Conservation (phyloP, 2,888 invertebrate species). For the Noctua fimbriata region DNA sequence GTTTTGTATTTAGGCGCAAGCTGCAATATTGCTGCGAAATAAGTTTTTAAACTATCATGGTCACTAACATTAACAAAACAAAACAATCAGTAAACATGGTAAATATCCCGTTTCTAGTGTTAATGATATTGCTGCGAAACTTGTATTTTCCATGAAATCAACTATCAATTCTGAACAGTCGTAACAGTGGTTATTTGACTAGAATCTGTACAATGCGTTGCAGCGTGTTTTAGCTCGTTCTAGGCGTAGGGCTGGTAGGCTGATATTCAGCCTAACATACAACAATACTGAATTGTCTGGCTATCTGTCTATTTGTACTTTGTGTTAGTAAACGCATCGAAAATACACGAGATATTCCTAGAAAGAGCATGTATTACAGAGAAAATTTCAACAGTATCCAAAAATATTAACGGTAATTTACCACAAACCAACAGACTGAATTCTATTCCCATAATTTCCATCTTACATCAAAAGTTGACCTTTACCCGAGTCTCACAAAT, state of each 20-base stretch:
- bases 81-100: too few species aligned
- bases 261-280: neutral
- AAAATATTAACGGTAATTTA: neutral
- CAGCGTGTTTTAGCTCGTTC: neutral
- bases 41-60: too few species aligned
- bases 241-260: neutral
- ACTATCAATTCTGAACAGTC: neutral
- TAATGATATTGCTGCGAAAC: neutral
- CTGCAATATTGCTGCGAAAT: neutral
- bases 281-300: neutral
- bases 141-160: neutral
- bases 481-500: neutral
- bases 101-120: too few species aligned
- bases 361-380: neutral
- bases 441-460: neutral
- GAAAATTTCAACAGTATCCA: neutral
- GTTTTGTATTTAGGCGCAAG: neutral
- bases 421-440: neutral
- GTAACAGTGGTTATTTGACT: neutral
- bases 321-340: neutral
- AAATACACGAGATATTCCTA: neutral
- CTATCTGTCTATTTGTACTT: neutral
- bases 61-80: too few species aligned
- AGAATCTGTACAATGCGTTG: neutral
- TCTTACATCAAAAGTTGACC: neutral